Percentiles rank a stretch among this genome's conserved stretches.
Conservation (phyloP, 1,140 invertebrate species). For the Oscheius sp. region DNA sequence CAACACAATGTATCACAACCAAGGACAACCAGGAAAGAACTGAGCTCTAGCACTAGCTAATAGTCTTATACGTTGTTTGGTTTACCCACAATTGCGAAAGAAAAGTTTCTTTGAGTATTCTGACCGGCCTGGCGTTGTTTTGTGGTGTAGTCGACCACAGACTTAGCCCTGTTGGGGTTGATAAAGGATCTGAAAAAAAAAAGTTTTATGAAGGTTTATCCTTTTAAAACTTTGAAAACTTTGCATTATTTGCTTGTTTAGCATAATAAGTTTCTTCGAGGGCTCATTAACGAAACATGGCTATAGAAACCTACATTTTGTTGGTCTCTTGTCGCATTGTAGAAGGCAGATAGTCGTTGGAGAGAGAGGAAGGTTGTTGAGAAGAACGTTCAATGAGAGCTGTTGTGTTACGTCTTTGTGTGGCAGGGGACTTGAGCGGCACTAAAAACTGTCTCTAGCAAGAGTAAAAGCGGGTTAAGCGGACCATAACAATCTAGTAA, state of each 20-base stretch:
- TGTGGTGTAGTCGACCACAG: background rate
- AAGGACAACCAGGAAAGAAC: background rate
- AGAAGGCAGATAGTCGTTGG: slow-evolving; percentile 1
- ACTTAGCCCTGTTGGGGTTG: slow-evolving; percentile 6
- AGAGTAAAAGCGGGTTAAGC: too few relatives aligned
- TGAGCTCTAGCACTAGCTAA: background rate
- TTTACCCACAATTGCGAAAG: slow-evolving; percentile 11
- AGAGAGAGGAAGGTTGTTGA: background rate
- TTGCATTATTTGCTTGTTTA: background rate
- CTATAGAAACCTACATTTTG: background rate
- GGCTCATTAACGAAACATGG: background rate
- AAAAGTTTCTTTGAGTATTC: background rate
- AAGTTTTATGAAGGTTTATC: background rate
- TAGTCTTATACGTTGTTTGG: slow-evolving; percentile 8
- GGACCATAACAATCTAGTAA: too few relatives aligned
- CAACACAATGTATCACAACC: too few relatives aligned
- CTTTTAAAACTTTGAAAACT: background rate
- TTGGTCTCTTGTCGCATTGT: background rate
- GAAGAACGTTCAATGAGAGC: slow-evolving; percentile 8
- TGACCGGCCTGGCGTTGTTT: background rate
- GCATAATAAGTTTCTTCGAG: background rate
- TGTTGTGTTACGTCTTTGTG: slow-evolving; percentile 7
- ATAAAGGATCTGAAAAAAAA: background rate
- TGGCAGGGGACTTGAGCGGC: background rate
- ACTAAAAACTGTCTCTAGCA: too few relatives aligned